Base-by-base conservation (phyloP, 2,888 invertebrate species). In the Drosophila merina region DNA sequence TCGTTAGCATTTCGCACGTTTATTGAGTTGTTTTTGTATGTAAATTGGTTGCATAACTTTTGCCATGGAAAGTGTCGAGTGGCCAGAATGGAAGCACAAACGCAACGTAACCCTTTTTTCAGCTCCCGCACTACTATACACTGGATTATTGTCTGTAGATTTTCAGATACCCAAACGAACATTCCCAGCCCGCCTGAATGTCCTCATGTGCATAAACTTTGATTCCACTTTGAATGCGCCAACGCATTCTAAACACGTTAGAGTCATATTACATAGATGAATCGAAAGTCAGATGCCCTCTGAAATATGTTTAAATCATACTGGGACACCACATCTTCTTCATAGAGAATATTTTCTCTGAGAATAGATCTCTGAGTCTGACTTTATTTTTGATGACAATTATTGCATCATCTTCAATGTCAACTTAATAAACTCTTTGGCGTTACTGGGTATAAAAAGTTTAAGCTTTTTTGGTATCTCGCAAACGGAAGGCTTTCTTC, bases 1-100 rank as follows among this genome's bases (percentile, higher is more conserved):
- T 81, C 88, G 85, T 88, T 88, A 81, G 86, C 84, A 86, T 86
- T 86, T 86, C 87, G 77, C 85, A 86, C 85, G 88, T 86, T 86
- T 86, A 88, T 86, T 86, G 88, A 86, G 88, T 88, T 86, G 85
- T 88, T 87, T 85, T 87, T 85, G 80, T 85, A 79, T 86, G 83
- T 82, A 81, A 79, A 82, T 84, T 86, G 79, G 79, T 79, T 80
- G 81, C 86, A 82, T 86, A 82, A 82, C 82, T 82, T 82, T 72
- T 76, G 58, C 68, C 59, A 81, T 72, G 82, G 79, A 67, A 77
- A 85, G 81, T 82, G 81, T 82, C 70, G 83, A 85, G 66, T 74
- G 75, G 55, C 76, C 72, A 63, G 73, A 72, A 70, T 77, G 76
- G 75, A 54, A 70, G 56, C 68, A 57, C 59, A 49, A 68, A 68